Conservation (phyloP, 2,113 vertebrate species). For the Etia nguti region DNA sequence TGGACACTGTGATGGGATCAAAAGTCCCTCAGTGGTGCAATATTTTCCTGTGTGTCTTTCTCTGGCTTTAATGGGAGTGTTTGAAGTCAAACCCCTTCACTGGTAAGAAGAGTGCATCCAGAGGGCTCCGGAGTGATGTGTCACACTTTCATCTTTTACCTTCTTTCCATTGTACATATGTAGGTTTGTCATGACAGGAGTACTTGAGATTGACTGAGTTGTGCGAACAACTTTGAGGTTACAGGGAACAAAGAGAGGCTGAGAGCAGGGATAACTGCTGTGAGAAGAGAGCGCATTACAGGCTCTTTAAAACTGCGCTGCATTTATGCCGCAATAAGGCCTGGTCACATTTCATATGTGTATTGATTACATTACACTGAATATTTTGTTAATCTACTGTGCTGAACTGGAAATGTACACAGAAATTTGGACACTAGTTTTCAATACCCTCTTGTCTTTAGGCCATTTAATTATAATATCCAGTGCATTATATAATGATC, state of each 20-base stretch:
- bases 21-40: not conserved
- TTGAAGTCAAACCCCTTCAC: constrained; percentile 40
- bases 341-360: not conserved
- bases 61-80: not conserved
- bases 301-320: not conserved
- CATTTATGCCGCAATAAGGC: not conserved
- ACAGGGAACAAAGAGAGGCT: constrained; percentile 21
- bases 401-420: not conserved
- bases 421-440: not conserved
- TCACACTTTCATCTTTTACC: constrained; percentile 35
- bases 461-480: not conserved
- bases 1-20: not conserved
- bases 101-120: constrained; percentile 28
- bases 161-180: not conserved
- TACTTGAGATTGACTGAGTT: not conserved
- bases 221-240: constrained; percentile 43
- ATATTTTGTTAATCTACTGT: not conserved
- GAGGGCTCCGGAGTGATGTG: constrained; percentile 28
- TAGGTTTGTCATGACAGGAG: not conserved
- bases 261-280: not conserved
- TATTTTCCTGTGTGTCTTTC: constrained; percentile 15
- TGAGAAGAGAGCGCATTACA: not conserved
- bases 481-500: not conserved
- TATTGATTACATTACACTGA: not conserved
- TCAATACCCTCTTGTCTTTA: not conserved